Base-by-base conservation (phyloP, 2,797 vertebrate species). In the Danio jaintianensis region DNA sequence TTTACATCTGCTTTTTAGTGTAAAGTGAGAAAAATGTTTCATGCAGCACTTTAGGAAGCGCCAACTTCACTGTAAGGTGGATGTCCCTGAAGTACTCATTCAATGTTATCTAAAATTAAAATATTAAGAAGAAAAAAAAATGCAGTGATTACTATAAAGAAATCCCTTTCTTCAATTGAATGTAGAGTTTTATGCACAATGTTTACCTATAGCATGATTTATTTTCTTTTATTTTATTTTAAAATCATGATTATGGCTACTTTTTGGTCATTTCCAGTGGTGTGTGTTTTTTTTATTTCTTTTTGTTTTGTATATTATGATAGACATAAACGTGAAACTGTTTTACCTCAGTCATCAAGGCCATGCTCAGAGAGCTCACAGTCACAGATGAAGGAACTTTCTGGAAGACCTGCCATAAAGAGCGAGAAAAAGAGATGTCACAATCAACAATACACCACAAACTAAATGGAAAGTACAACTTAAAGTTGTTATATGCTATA, bases 381-480 rank as follows among this genome's bases (percentile, higher is more conserved):
- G 87, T 94, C 92, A 94, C 94, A 95, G 93, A 89, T 94, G 93
- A 83, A 95, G 94, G 87, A 95, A 95, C 93, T 95, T 94, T 93
- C 94, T 94, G 72, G 94, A 93, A 63, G 93, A 94, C 94, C 93
- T 95, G 83, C 85, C 9, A 38, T 55, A 63, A 36, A 79, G 6
- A 82, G 6, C 79, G 5, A 78, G 4, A 69, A 6, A 63, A 7
- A 63, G 40, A 66, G 16, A 76, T 55, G 20, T 69, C 71, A 74
- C 18, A 48, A 50, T 75, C 13, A 43, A 18, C 16, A 29, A 52
- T 47, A 12, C 45, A 52, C 15, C 12, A 4, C 43, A 68, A 79
- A 70, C 29, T 45, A 55, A 38, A 47, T 38, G n/a, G 9, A 55
- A 36, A 22, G 29, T 40, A 16, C 75, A 11, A 63, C 20, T 36